Base-by-base conservation (phyloP, 2,113 vertebrate species). In the Chaenocephalus aceratus region DNA sequence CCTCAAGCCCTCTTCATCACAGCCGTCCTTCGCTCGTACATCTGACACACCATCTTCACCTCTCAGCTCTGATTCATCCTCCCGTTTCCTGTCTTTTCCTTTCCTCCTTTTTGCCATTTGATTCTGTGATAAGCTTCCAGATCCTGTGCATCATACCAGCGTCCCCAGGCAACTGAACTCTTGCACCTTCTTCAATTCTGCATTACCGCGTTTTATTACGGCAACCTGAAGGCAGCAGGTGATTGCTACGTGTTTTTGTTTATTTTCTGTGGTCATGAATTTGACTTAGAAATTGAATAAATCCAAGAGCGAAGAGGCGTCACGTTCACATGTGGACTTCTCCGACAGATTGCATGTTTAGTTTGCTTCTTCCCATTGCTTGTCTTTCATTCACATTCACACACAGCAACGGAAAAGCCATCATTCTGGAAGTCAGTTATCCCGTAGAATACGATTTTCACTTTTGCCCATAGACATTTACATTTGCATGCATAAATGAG, bases 371-470 rank as follows among this genome's bases (percentile, higher is more conserved):
- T 70, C 4, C 56, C 26, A 13, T 68, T 10, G 14, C 12, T 23
- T 41, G 16, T 77, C 18, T 72, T 62, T 34, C 65, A 46, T 66
- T 57, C 61, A 60, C 21, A 82, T 89, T 86, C 82, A 61, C 51
- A 78, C 72, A 59, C 76, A 54, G n/a, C 54, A 58, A 4, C 11
- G 23, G 26, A 59, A 71, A 66, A 30, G 23, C 6, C 62, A 84
- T 44, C 41, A 41, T 9, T 45, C 6, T 67, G 61, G 48, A 30
- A 41, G 64, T 67, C 36, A 44, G 23, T 73, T 46, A 53, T 16
- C 23, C 18, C 56, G 26, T 41, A 18, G 79, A 71, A 52, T 76
- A 11, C 49, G 68, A 70, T 76, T 64, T 66, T 45, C 57, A 44
- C 57, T 67, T 70, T 36, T 63, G 62, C 61, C 34, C 61, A 41